Conservation (phyloP, 2,888 invertebrate genomes). For the Epistrophella euchroma region DNA sequence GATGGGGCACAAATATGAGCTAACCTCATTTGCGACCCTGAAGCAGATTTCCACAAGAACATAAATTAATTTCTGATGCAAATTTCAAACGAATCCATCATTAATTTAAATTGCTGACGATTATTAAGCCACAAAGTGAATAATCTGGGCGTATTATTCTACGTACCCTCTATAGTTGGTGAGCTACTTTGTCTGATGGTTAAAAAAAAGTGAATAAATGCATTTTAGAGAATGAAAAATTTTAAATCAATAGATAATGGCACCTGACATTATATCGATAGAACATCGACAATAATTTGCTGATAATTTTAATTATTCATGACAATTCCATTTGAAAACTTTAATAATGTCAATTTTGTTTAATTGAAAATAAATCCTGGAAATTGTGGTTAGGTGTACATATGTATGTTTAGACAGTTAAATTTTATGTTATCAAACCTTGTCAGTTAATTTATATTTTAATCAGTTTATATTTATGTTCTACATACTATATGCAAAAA, state of each 20-base stretch:
- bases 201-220: slow-evolving; percentile 5
- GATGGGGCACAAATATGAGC: too few relatives aligned
- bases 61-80: not conserved
- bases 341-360: slow-evolving; percentile 22
- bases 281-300: not conserved
- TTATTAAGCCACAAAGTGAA: slow-evolving; percentile 32
- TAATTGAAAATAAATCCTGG: slow-evolving; percentile 7
- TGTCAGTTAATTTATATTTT: too few relatives aligned
- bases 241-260: slow-evolving; percentile 4
- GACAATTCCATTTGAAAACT: not conserved
- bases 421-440: too few relatives aligned
- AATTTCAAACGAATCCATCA: not conserved
- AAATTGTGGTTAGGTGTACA: slow-evolving; percentile 20
- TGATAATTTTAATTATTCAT: slow-evolving; percentile 23
- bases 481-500: too few relatives aligned
- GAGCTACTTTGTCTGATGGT: not conserved
- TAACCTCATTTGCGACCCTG: too few relatives aligned
- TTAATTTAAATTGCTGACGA: slow-evolving; percentile 21
- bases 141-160: slow-evolving; percentile 27
- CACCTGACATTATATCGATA: not conserved
- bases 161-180: not conserved
- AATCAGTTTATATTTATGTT: too few relatives aligned
- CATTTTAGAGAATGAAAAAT: not conserved
- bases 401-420: too few relatives aligned
- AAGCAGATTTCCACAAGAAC: not conserved